Evolutionary conservation across 2,797 vertebrate species (phyloP), one percentile per base, ranked within the genome.

Genomic region (Schizopygopsis malacanthus): DNA sequence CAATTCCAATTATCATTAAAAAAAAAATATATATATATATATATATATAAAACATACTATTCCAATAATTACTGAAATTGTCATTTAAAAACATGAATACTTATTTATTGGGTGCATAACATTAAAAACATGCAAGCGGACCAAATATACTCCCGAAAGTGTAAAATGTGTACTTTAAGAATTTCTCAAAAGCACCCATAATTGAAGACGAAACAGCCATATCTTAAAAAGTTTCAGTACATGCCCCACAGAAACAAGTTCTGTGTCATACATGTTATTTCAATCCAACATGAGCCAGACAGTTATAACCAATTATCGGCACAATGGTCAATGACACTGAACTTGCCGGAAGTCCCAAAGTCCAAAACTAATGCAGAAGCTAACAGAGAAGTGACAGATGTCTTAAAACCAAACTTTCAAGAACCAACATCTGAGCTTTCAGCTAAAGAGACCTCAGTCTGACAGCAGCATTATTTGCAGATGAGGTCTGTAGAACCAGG

Each of bases 401-500:
- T 79, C 82, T 85, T 15, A 86, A 81, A 88, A 83, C 77, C 81
- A 70, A 52, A n/a, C 33, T 70, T 70, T 61, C 72, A 82, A 54
- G n/a, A 69, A 82, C 67, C 79, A 59, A 59, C 73, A 79, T 83
- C 78, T 82, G 54, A 79, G 77, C 69, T 87, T 90, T 84, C 73
- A 88, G 85, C 82, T 83, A 61, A 86, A 85, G 61, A 80, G 77
- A 88, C 84, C 87, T 78, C 47, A 86, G 75, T 87, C 83, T 89
- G 79, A 90, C 87, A 83, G 85, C 79, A 85, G 88, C 88, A 86
- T 90, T 92, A 91, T 92, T 91, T 91, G 88, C 90, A 85, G 90
- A 90, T 81, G 86, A 77, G 84, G 84, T 87, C 83, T 84, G 75
- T 82, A 88, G 82, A 90, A 88, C 88, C 76, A 81, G 76, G 93